A percentile compares a stretch with the other conserved stretches of the same genome.
Evolutionary conservation across 2,888 invertebrate genomes (phyloP).

Genomic region (Cartodere bifasciata): DNA sequence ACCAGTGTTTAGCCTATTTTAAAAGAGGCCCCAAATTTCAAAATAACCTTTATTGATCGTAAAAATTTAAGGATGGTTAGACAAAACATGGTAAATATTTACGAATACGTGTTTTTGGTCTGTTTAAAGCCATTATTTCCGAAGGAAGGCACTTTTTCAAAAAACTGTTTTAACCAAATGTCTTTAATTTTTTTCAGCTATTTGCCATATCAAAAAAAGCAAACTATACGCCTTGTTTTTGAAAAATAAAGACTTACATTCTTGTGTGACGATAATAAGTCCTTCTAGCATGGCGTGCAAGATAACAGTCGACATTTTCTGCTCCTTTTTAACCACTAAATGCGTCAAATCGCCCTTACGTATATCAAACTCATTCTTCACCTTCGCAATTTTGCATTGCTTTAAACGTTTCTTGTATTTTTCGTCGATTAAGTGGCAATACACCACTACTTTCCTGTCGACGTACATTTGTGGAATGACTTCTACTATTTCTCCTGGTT

Average conservation of each 20-base stretch:
- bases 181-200: too few species aligned
- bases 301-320: slow-evolving; percentile 21
- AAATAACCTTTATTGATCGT: too few species aligned
- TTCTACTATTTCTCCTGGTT: not conserved
- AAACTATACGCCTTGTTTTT: too few species aligned
- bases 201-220: too few species aligned
- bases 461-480: slow-evolving; percentile 13
- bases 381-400: slow-evolving; percentile 15
- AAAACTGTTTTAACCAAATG: too few species aligned
- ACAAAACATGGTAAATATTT: too few species aligned
- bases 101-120: too few species aligned
- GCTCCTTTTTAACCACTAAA: slow-evolving; percentile 21
- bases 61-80: too few species aligned
- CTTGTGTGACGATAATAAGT: slow-evolving; percentile 21
- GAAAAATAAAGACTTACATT: slow-evolving; percentile 18
- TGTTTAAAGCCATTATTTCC: too few species aligned
- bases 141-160: too few species aligned
- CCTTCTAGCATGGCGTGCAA: slow-evolving; percentile 24
- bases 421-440: slow-evolving; percentile 20
- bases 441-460: slow-evolving; percentile 15
- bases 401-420: slow-evolving; percentile 14
- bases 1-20: too few species aligned
- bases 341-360: slow-evolving; percentile 20
- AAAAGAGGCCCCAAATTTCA: too few species aligned
- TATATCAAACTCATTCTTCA: slow-evolving; percentile 18